These are phyloP conservation scores for Steatornis caripensis DNA, from an alignment of 2,113 vertebrate species.

Conservation along the genomic window DNA sequence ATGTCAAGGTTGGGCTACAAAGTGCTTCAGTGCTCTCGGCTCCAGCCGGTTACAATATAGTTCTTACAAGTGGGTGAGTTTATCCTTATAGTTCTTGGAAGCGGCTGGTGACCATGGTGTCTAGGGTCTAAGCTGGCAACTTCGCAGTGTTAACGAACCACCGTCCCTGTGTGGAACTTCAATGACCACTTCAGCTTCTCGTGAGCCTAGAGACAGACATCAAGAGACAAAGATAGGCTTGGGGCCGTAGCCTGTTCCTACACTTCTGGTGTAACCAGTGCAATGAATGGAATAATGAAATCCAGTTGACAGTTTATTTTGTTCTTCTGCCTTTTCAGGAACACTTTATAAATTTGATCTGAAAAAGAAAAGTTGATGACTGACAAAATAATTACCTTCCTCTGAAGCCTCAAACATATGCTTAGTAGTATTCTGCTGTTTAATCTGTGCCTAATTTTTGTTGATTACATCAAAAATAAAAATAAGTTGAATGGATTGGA, in stretches of 20 bases:
- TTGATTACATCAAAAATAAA: constrained; percentile 71
- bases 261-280: neutral
- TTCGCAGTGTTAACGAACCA: neutral
- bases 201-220: neutral
- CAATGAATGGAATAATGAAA: constrained; percentile 1
- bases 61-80: neutral
- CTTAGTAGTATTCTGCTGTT: constrained; percentile 45
- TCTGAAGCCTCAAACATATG: constrained; percentile 19
- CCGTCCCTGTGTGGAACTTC: neutral
- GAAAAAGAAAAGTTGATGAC: constrained; percentile 31
- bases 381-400: neutral
- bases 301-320: constrained; percentile 4
- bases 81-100: neutral
- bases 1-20: neutral
- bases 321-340: constrained; percentile 33
- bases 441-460: constrained; percentile 55
- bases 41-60: neutral
- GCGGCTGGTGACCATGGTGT: neutral
- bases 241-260: neutral
- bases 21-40: neutral
- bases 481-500: constrained; percentile 49
- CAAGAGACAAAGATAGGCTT: neutral
- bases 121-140: neutral
- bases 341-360: constrained; percentile 34
- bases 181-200: constrained; percentile 6